These are phyloP conservation scores for Thymallus thymallus DNA, from an alignment of 2,113 vertebrate species.

Conservation along the genomic window DNA sequence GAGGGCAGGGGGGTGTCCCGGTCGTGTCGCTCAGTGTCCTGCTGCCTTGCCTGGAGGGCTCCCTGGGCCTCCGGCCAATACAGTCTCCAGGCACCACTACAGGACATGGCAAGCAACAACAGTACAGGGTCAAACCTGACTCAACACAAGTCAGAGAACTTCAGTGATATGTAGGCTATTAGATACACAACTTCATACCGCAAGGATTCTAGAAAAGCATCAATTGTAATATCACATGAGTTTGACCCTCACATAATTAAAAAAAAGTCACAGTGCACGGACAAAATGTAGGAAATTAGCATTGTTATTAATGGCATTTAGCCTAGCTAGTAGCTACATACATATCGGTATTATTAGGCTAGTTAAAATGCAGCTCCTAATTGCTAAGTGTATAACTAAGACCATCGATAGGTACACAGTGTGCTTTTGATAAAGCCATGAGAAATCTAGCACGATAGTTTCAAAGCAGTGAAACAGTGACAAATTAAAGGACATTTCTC, in stretches of 20 bases:
- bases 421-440: background rate
- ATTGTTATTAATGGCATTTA: background rate
- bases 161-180: background rate
- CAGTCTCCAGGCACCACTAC: slow-evolving; percentile 76
- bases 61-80: slow-evolving; percentile 70
- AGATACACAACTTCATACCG: background rate
- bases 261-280: no score
- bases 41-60: slow-evolving; percentile 66
- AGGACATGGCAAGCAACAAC: background rate
- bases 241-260: background rate
- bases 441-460: background rate
- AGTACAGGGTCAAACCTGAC: background rate
- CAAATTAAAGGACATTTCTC: background rate
- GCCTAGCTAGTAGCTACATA: no score
- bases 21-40: slow-evolving; percentile 50
- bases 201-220: background rate
- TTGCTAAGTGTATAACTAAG: background rate
- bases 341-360: background rate
- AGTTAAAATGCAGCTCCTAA: background rate
- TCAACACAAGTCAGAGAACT: background rate
- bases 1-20: slow-evolving; percentile 17
- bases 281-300: no score
- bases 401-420: background rate
- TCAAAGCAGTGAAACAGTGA: background rate
- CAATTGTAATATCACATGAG: no score